Percentiles rank a stretch among this genome's conserved stretches.
Conservation (phyloP, 2,888 invertebrate species). For the Tigriopus californicus region DNA sequence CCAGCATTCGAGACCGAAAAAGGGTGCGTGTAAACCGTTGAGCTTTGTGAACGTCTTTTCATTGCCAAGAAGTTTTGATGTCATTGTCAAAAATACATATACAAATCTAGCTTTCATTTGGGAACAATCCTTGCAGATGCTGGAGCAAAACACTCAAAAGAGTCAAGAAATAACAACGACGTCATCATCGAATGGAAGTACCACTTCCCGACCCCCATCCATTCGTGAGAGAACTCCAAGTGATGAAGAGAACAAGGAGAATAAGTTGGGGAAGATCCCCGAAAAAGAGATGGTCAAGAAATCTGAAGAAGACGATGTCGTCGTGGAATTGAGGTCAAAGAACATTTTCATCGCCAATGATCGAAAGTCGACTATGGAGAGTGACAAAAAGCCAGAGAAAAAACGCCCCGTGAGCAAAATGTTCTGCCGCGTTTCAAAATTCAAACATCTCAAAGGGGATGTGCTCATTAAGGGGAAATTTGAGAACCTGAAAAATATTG, state of each 20-base stretch:
- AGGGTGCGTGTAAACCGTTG: no score
- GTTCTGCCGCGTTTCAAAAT: constrained; percentile 64
- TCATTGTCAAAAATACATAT: no score
- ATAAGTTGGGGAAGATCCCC: background rate
- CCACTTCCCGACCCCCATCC: no score
- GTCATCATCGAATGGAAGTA: no score
- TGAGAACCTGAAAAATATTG: constrained; percentile 74
- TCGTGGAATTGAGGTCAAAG: background rate
- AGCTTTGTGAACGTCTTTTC: no score
- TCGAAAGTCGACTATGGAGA: background rate
- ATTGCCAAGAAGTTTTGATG: no score
- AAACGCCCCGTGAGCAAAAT: background rate
- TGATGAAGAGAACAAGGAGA: constrained; percentile 5
- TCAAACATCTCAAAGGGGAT: constrained; percentile 75
- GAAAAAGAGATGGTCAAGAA: background rate
- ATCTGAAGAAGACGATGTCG: no score
- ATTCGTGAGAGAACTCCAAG: no score
- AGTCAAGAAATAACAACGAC: no score
- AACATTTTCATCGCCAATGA: background rate
- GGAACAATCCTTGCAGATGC: no score
- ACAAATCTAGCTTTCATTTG: no score
- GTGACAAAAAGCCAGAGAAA: background rate
- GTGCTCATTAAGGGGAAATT: constrained; percentile 74
- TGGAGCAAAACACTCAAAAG: no score
- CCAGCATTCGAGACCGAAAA: constrained; percentile 10